Base-by-base conservation (phyloP, 2,113 vertebrate species). In the Chloropsis cyanopogon region DNA sequence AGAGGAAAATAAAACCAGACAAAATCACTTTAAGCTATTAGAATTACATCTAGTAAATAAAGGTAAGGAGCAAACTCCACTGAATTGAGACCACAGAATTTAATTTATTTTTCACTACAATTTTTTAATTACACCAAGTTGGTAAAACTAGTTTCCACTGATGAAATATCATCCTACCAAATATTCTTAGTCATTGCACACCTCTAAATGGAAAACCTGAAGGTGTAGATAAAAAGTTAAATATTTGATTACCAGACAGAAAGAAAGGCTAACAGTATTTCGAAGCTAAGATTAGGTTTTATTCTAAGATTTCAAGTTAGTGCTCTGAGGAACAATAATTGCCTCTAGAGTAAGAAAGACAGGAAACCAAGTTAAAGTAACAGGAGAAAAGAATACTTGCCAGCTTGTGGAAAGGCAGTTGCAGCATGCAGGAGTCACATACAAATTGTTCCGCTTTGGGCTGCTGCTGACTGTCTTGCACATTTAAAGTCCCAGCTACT, bases 341-440 rank as follows among this genome's bases (percentile, higher is more conserved):
- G 90, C 25, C 66, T 86, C 46, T 14, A 21, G 23, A 79, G 28
- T 56, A 64, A 76, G 53, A 85, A 37, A 82, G 44, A 52, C 2
- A 54, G 26, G 59, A 92, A 85, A 87, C 4, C 10, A 68, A 69
- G 81, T 39, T 72, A 87, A 89, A 92, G 41, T 37, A 93, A 75
- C 18, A 82, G 81, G 41, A 89, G 86, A 89, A 78, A 87, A 80
- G 83, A 90, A 82, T 92, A 95, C 89, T 95, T 94, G 95, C 78
- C 91, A 94, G 89, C 57, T 72, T 72, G 53, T 66, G 84, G 84
- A 82, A 91, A 90, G 61, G 91, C 57, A 95, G 69, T 12, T 87
- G 68, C 60, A 92, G 84, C 91, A 95, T 79, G 86, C 86, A 91
- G 91, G 46, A 89, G 66, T 85, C 94, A 85, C 72, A 89, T 20